Base-by-base conservation (phyloP, 2,113 vertebrate genomes). In the Lipophrys pholis region DNA sequence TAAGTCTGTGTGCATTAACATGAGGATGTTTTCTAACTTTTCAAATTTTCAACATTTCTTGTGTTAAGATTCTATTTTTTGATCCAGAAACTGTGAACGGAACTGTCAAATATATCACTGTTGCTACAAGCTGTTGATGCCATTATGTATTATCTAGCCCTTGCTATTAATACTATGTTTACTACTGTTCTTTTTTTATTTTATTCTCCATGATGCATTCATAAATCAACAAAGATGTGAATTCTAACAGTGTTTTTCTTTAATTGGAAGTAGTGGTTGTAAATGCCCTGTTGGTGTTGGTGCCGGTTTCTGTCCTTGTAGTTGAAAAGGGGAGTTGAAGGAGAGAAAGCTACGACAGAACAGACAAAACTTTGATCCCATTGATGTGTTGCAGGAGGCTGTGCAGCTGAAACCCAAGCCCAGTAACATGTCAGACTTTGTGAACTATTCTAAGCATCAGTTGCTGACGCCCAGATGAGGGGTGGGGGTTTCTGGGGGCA, bases 381-480 rank as follows among this genome's bases (percentile, higher is more conserved):
- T 91, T 92, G 92, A 94, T 93, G 90, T 92, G 83, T 75, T 91
- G 88, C 85, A 87, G 88, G 90, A 90, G 88, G 81, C 87, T 91
- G 81, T 69, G 83, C 81, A 75, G 87, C 86, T 95, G 94, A 93
- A 94, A 95, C 92, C 90, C 84, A 93, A 95, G 84, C 87, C 90
- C 85, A 81, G 90, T 92, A 91, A 90, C 91, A 92, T 92, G 92
- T 92, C 87, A 75, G 92, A 93, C 93, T 94, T 92, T 91, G 88
- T 90, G 91, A 92, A 94, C 94, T 95, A 95, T 95, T 95, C 93
- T 94, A 90, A 93, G 94, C 91, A 91, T 91, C 89, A 86, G 89
- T 92, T 93, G 93, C 93, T 94, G 94, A 94, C 90, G 89, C 90
- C 78, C 83, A 87, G 86, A 83, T 76, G 52, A 85, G 82, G 73